Base-by-base conservation (phyloP, 2,113 vertebrate genomes). In the Mirza zaza region DNA sequence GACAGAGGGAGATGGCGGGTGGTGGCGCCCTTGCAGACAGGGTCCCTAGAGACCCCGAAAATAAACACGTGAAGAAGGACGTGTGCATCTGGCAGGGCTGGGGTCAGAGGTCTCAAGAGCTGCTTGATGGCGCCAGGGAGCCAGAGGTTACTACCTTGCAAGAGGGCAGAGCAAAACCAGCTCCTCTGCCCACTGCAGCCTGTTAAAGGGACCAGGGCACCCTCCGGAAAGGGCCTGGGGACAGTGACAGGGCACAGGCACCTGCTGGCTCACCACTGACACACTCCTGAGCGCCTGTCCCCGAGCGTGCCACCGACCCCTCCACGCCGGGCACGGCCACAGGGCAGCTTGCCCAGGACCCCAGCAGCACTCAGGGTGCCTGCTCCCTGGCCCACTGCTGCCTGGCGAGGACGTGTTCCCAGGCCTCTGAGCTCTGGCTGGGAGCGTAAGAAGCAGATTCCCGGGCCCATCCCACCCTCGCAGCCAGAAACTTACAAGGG, bases 1-100 rank as follows among this genome's bases (percentile, higher is more conserved):
- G 34, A 10, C 1, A 2, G 15, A 29, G 5, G n/a, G 14, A 23
- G 9, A 10, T 0, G 0, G 45, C 0, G 1, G 61, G 32, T 2
- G 0, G 42, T 7, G 17, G 42, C 4, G 15, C 11, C 36, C 2
- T 23, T 0, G 1, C 5, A 50, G 45, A 50, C 7, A 6, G 8
- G 42, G 23, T 14, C 39, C 15, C 15, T 39, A 2, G 29, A 39
- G 50, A 3, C 14, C 2, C 2, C 0, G 42, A 84, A 48, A 83
- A 87, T 23, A 87, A 70, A 87, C 45, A 6, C 3, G 36, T 45
- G 3, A 67, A 77, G 32, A 52, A 61, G 15, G 39, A 14, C 4
- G 1, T 13, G 15, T 36, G 45, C 76, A 1, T 2, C 61, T 25
- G 32, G 34, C 23, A 13, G 81, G 18, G 80, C 12, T 8, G 5